Percentiles rank a stretch among this genome's conserved stretches.
phyloP scores from a whole-genome alignment of 2,888 invertebrate genomes.

The Ceraclea dissimilis region DNA sequence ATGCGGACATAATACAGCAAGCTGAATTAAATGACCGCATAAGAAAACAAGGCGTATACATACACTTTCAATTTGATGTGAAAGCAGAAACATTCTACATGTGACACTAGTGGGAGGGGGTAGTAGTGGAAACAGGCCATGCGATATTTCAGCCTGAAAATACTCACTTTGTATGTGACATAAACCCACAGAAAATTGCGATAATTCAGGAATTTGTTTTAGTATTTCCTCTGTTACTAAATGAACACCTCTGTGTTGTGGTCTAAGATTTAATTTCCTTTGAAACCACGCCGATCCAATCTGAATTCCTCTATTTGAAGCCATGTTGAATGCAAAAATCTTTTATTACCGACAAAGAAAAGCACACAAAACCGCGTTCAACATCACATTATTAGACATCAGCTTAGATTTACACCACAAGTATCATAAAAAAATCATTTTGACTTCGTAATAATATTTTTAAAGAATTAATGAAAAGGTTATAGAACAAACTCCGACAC shows the following conservation, averaged over 20 bases:
- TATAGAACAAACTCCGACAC: slow-evolving; percentile 51
- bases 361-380: slow-evolving; percentile 49
- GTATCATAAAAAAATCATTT: slow-evolving; percentile 64
- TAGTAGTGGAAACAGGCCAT: slow-evolving; percentile 34
- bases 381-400: slow-evolving; percentile 49
- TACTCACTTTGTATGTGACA: slow-evolving; percentile 94
- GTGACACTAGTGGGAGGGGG: slow-evolving; percentile 32
- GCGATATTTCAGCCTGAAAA: slow-evolving; percentile 31
- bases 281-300: slow-evolving; percentile 98
- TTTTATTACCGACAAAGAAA: slow-evolving; percentile 33
- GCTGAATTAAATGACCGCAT: too few species aligned
- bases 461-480: slow-evolving; percentile 47
- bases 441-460: slow-evolving; percentile 45
- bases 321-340: slow-evolving; percentile 48
- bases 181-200: slow-evolving; percentile 90
- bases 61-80: too few species aligned
- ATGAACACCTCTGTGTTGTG: slow-evolving; percentile 95
- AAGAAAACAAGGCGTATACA: too few species aligned
- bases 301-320: slow-evolving; percentile 86
- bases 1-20: too few species aligned
- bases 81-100: neutral
- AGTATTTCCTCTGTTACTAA: slow-evolving; percentile 95
- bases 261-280: slow-evolving; percentile 91
- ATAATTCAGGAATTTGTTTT: slow-evolving; percentile 88
- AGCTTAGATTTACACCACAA: slow-evolving; percentile 54